phyloP scores from a whole-genome alignment of 2,797 vertebrate species.

The Neomorphus geoffroyi region DNA sequence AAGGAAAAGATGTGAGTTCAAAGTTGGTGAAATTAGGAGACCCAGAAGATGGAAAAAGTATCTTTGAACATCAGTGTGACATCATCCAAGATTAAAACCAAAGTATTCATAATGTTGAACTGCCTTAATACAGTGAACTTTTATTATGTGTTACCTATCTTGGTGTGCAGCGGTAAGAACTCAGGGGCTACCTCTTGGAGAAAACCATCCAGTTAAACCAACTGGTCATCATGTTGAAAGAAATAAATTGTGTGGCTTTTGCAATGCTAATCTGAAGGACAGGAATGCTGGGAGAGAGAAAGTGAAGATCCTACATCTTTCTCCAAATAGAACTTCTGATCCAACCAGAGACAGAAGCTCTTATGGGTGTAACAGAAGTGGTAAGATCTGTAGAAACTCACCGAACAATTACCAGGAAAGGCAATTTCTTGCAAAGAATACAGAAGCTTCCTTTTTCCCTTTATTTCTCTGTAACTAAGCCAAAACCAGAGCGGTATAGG shows the following conservation, averaged over 20 bases:
- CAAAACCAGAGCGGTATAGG: background rate
- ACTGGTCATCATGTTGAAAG: background rate
- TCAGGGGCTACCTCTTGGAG: background rate
- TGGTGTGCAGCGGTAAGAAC: background rate
- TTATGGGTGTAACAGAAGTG: background rate
- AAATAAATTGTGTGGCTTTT: background rate
- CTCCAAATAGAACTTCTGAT: background rate
- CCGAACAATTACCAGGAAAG: background rate
- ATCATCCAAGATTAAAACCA: background rate
- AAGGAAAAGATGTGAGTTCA: background rate
- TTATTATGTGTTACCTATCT: background rate
- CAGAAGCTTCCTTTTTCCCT: background rate
- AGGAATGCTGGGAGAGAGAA: background rate
- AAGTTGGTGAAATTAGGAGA: background rate
- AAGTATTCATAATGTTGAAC: background rate
- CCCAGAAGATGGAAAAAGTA: background rate
- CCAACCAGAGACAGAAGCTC: background rate
- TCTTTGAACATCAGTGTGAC: background rate
- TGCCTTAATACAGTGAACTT: background rate
- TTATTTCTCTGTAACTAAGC: background rate
- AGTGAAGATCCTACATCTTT: background rate
- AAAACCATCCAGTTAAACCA: background rate
- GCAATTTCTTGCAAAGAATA: background rate
- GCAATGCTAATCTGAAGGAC: background rate
- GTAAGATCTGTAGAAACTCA: background rate